These are phyloP conservation scores for Xenopus borealis DNA, from an alignment of 2,113 vertebrate genomes.

Conservation along the genomic window DNA sequence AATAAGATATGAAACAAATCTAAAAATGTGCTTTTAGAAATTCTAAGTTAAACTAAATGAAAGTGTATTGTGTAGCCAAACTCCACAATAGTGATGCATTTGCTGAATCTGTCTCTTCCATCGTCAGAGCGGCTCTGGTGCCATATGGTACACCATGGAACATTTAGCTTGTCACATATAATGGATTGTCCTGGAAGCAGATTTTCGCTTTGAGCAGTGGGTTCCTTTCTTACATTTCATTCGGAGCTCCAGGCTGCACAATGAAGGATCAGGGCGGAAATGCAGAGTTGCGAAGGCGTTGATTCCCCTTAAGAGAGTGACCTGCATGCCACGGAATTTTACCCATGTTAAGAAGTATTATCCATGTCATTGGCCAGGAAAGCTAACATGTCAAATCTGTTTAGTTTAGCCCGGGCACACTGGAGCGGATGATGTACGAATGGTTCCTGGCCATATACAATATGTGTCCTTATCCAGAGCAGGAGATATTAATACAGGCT, in stretches of 20 bases:
- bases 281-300: conserved; percentile 56
- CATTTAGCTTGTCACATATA: conserved; percentile 91
- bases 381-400: conserved; percentile 65
- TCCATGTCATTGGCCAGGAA: conserved; percentile 64
- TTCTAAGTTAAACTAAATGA: conserved; percentile 56
- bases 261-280: conserved; percentile 72
- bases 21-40: conserved; percentile 32
- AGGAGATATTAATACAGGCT: no score
- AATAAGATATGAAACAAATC: no score
- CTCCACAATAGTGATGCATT: conserved; percentile 86
- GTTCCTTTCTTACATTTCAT: conserved; percentile 71
- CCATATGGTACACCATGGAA: conserved; percentile 88
- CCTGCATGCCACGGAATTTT: conserved; percentile 67
- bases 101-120: conserved; percentile 70
- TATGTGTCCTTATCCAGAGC: no score
- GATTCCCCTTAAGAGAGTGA: conserved; percentile 70
- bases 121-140: conserved; percentile 67
- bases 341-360: conserved; percentile 68
- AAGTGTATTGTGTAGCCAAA: conserved; percentile 71
- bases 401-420: conserved; percentile 63
- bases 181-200: conserved; percentile 89
- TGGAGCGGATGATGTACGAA: conserved; percentile 58
- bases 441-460: conserved; percentile 32
- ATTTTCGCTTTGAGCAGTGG: conserved; percentile 79
- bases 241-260: conserved; percentile 70